phyloP scores from a whole-genome alignment of 2,888 invertebrate species.

The Petrolisthes cinctipes region DNA sequence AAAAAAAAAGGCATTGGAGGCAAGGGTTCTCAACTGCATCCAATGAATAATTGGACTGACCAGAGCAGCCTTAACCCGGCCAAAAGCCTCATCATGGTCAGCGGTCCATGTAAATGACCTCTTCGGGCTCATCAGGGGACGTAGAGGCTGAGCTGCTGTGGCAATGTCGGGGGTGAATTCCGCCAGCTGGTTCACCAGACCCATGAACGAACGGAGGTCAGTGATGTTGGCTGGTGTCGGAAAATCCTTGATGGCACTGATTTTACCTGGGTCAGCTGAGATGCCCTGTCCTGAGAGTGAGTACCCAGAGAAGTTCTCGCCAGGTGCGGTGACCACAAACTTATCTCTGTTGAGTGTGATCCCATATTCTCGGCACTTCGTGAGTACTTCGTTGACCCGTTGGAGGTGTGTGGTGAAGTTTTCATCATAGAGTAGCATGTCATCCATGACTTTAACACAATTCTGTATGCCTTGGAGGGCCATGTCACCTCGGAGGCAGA shows the following conservation, averaged over 20 bases:
- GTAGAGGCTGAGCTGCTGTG: too few species aligned
- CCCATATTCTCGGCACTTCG: constrained; percentile 11
- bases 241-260: not conserved
- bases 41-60: too few species aligned
- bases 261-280: too few species aligned
- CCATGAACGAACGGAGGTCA: constrained; percentile 7
- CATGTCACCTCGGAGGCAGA: constrained; percentile 20
- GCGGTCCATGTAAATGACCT: too few species aligned
- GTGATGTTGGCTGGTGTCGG: constrained; percentile 26
- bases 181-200: not conserved
- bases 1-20: too few species aligned
- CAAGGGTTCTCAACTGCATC: too few species aligned
- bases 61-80: too few species aligned
- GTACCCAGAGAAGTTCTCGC: constrained; percentile 7
- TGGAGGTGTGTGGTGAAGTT: not conserved
- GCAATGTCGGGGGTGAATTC: constrained; percentile 23
- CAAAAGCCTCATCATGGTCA: too few species aligned
- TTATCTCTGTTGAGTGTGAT: constrained; percentile 32
- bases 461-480: constrained; percentile 17
- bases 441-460: constrained; percentile 2
- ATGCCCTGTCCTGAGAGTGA: not conserved
- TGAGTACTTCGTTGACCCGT: not conserved
- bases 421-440: constrained; percentile 13
- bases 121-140: too few species aligned
- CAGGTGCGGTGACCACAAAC: constrained; percentile 3